Base-by-base conservation (phyloP, 2,888 invertebrate genomes). In the Pristionchus arcanus region DNA sequence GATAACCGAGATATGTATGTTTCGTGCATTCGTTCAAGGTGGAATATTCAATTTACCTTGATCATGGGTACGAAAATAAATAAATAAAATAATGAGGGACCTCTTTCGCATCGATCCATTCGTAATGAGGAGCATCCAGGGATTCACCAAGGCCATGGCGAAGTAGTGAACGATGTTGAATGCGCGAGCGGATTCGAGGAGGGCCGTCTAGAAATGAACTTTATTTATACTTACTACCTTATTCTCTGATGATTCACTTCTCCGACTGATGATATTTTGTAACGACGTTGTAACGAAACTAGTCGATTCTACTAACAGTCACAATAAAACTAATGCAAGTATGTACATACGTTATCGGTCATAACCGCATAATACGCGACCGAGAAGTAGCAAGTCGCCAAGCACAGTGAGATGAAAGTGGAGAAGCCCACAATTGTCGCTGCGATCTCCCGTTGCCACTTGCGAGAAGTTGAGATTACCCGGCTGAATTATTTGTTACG, bases 101-200 rank as follows among this genome's bases (percentile, higher is more conserved):
- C 49, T 81, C 49, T 81, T 81, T 15, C 81, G 9, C 28, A 81
- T 49, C 13, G 81, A 81, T 81, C 49, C 81, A 81, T 53, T 81
- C n/a, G 81, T 81, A 16, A 81, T 81, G 2, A 81, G 53, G 15
- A 81, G 28, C 81, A 53, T 81, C 81, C 81, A 81, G 0, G 81
- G 81, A 81, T 81, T 81, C 1, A 53, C 81, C 13, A 49, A 53
- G 2, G 81, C 81, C 81, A 81, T 81, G 1, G 81, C 81, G 81
- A 81, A 53, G 28, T 81, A 53, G 28, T 81, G 81, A 0, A 81
- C 53, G 81, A 81, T 81, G 53, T 81, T 81, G 49, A 81, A 7
- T 2, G 11, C 74, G 25, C 74, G 74, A 7, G 25, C 25, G 9
- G 74, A 77, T 3, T 19, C 74, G 42, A 77, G 74, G 25, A 77